Evolutionary conservation across 2,113 vertebrate species (phyloP), one percentile per base, ranked within the genome.

Genomic region (Sisor rabdophorus): DNA sequence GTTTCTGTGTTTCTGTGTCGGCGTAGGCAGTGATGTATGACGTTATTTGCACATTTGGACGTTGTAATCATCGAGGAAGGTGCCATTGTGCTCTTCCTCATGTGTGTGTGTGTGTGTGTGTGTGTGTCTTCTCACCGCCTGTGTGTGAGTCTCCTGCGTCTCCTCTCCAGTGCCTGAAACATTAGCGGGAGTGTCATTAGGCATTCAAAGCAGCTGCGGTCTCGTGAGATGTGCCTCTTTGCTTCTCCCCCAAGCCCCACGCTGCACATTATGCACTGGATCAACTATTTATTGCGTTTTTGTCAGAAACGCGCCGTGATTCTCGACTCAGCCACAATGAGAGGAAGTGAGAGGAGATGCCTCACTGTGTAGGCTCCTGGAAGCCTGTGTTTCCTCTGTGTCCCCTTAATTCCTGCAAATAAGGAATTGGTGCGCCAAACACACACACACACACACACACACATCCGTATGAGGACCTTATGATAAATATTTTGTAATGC

Each of bases 211-310:
- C 90, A 84, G 89, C 88, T 88, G 87, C 86, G 64, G 81, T 89
- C 91, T 89, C 89, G 17, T 81, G 89, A 91, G 90, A 85, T 88
- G 79, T 85, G 85, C 87, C 86, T 87, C 83, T 81, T 84, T 88
- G 85, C 88, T 82, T 50, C 80, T 86, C 85, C 89, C 87, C 60
- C 60, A 86, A 85, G 89, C 87, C 86, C 87, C 86, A 84, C 87
- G 87, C 84, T 56, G 84, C 88, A 90, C 88, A 91, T 92, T 89
- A 91, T 90, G 90, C 89, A 87, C 89, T 82, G 81, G 89, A 91
- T 91, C 89, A 92, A 91, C 89, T 92, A 91, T 92, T 92, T 91
- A 91, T 91, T 90, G 88, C 88, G 85, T 89, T 91, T 73, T 91
- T 91, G 90, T 91, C 86, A 90, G 86, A 85, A 69, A 67, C 83